Base-by-base conservation (phyloP, 2,113 vertebrate species). In the Murina feae region DNA sequence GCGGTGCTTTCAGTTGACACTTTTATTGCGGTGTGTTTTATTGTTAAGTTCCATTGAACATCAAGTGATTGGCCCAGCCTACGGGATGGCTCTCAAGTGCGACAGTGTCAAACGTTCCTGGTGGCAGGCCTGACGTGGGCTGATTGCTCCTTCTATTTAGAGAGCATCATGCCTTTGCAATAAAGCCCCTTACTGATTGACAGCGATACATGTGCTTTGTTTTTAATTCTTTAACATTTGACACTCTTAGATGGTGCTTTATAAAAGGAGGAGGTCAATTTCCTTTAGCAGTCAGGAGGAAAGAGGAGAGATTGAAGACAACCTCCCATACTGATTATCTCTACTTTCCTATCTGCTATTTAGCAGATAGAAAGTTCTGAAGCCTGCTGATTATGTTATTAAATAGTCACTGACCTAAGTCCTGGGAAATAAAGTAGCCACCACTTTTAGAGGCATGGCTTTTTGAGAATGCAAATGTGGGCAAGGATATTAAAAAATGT, bases 311-410 rank as follows among this genome's bases (percentile, higher is more conserved):
- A 90, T 83, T 68, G 58, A 97, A 96, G 83, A 93, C 85, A 91
- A 95, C 93, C 91, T 74, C 93, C 84, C 72, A 81, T 96, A 95
- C 97, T 97, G 95, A 96, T 97, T 96, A 95, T 96, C 97, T 98
- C 97, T 95, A 90, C 79, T 97, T 91, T 98, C 96, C 95, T n/a
- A n/a, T n/a, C n/a, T n/a, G n/a, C n/a, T n/a, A n/a, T n/a, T n/a
- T n/a, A 96, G 84, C 89, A 94, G 93, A 92, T 95, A 92, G 91
- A 84, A 97, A 96, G 95, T 97, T 97, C 85, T 87, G 91, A 91
- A 97, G 92, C 97, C 96, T 98, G 97, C 97, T 98, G 97, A 97
- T 98, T 97, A 92, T 97, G 92, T 98, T 98, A 98, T 97, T 98
- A 97, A 98, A 96, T 95, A 97, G 97, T 95, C 97, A 97, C 95